Conservation (phyloP, 2,797 vertebrate species). For the Pygocentrus nattereri region DNA sequence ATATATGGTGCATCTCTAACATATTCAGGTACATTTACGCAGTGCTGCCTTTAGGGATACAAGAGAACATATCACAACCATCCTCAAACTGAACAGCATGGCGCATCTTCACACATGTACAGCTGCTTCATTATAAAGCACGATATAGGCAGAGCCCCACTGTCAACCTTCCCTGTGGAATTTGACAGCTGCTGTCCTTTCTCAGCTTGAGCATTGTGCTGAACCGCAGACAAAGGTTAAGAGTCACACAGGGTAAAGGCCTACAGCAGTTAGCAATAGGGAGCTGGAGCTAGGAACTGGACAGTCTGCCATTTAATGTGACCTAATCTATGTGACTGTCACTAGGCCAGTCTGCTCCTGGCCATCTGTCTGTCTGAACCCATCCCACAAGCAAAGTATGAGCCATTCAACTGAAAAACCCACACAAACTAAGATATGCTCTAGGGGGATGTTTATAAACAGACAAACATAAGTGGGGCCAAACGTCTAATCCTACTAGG, state of each 20-base stretch:
- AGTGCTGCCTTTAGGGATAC: conserved; percentile 15
- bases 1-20: not conserved
- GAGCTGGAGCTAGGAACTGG: not conserved
- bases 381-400: not conserved
- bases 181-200: conserved; percentile 4
- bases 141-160: not conserved
- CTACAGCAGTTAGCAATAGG: conserved; percentile 21
- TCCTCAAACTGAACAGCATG: not conserved
- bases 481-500: not conserved
- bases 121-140: not conserved
- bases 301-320: conserved; percentile 17
- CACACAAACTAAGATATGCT: not conserved
- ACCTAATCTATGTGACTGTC: not conserved
- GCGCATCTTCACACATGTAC: not conserved
- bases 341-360: not conserved
- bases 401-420: not conserved
- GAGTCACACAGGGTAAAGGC: conserved; percentile 28
- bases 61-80: not conserved
- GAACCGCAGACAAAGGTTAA: not conserved
- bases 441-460: not conserved
- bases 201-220: not conserved
- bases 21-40: not conserved
- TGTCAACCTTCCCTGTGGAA: not conserved
- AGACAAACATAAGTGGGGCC: not conserved
- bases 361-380: not conserved